Base-by-base conservation (phyloP, 2,113 vertebrate genomes). In the Psilopogon haemacephalus region DNA sequence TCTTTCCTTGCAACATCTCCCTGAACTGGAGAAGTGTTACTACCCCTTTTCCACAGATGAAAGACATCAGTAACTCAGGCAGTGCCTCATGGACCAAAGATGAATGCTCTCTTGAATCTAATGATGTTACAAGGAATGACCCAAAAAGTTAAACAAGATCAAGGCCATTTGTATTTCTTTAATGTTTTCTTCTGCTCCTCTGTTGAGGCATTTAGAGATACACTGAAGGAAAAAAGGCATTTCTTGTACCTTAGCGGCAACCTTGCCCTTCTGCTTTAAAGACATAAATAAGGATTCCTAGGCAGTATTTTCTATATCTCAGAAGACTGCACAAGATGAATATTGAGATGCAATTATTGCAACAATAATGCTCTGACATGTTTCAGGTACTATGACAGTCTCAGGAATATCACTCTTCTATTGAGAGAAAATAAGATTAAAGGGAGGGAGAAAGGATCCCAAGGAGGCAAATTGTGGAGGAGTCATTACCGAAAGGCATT, bases 291-390 rank as follows among this genome's bases (percentile, higher is more conserved):
- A 92, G n/a, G 48, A 84, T 87, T 84, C 59, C 81, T 33, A 76
- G 33, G 55, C 35, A 73, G 44, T 40, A 59, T 73, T 87, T 92
- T 75, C 74, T 70, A 73, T 27, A 70, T 63, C 55, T 40, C 4
- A 2, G 63, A 84, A 85, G 63, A 52, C 21, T 1, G 1, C 37
- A 55, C 28, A 67, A 59, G 15, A 70, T 35, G 64, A 76, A 44
- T 92, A 91, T 50, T 76, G 75, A 89, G 75, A 95, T 85, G 60
- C 30, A 67, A 42, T 89, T 85, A 80, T 95, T 94, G 70, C 50
- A 87, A 55, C 50, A 91, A 21, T 75, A 85, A 93, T n/a, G 63
- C 94, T 89, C 87, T 79, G 40, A 55, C 44, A n/a, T 82, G 44
- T 83, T 94, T 89, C 59, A 65, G 60, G 19, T 46, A 28, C 46